A percentile compares a stretch with the other conserved stretches of the same genome.
Evolutionary conservation across 2,888 invertebrate species (phyloP).

Genomic region (Limnephilus marmoratus): DNA sequence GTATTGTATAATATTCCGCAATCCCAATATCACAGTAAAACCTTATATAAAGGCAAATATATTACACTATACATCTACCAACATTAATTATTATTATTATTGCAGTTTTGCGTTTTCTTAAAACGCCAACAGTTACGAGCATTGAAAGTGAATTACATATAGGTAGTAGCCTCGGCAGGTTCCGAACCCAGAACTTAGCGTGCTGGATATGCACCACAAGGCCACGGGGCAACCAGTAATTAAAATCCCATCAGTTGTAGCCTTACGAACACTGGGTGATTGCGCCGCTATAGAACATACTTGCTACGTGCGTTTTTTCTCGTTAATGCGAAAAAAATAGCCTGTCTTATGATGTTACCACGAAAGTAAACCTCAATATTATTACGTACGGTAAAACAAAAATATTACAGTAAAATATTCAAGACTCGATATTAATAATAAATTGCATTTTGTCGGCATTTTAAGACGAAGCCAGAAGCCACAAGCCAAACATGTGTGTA

Average conservation of each 20-base stretch:
- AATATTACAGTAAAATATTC: neutral
- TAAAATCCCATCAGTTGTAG: slow-evolving; percentile 6
- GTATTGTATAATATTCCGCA: too few relatives aligned
- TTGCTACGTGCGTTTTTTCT: neutral
- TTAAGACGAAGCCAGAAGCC: neutral
- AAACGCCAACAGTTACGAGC: neutral
- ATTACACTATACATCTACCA: too few relatives aligned
- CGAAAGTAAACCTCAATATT: neutral
- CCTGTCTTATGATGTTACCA: neutral
- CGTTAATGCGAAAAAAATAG: slow-evolving; percentile 2
- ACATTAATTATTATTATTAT: too few relatives aligned
- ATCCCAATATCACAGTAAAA: too few relatives aligned
- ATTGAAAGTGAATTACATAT: slow-evolving; percentile 18
- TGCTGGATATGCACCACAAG: slow-evolving; percentile 10
- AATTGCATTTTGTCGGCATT: neutral
- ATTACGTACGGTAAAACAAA: neutral
- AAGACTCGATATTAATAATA: neutral
- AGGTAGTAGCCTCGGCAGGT: neutral
- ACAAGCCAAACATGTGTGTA: too few relatives aligned
- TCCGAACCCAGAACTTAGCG: slow-evolving; percentile 1
- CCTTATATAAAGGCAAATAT: too few relatives aligned
- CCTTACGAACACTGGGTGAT: neutral
- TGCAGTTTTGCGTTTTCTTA: too few relatives aligned
- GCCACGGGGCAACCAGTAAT: slow-evolving; percentile 9
- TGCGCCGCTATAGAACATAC: neutral